phyloP scores from a whole-genome alignment of 2,797 vertebrate genomes.

The Vespertilio murinus region DNA sequence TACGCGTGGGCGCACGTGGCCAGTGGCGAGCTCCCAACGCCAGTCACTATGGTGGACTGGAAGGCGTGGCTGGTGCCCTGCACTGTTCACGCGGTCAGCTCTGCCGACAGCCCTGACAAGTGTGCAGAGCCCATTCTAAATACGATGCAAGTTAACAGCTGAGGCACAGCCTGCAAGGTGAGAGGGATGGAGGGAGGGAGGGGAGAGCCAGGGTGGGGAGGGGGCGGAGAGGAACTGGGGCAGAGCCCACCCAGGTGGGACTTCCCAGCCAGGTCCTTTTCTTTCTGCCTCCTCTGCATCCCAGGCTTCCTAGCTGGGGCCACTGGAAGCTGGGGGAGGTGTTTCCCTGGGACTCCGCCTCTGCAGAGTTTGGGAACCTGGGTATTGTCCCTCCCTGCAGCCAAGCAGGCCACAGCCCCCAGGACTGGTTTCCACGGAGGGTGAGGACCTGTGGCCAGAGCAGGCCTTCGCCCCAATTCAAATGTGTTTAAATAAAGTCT shows the following conservation, averaged over 20 bases:
- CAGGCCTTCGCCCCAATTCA: neutral
- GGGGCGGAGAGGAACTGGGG: accelerated
- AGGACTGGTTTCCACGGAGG: neutral
- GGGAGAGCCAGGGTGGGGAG: too few relatives aligned
- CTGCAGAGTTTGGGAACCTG: neutral
- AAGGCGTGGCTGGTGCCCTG: neutral
- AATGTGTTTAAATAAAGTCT: conserved; percentile 55
- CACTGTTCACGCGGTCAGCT: neutral
- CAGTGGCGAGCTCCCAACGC: neutral
- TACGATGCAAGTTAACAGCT: neutral
- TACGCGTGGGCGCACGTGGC: accelerated
- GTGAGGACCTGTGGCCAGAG: neutral
- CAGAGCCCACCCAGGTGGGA: neutral
- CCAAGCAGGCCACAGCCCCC: too few relatives aligned
- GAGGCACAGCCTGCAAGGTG: neutral
- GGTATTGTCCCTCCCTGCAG: neutral
- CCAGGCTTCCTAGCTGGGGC: neutral
- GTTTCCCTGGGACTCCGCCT: neutral
- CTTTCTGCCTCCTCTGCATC: neutral
- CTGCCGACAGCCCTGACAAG: neutral
- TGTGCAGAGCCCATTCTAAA: neutral
- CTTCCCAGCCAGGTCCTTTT: neutral
- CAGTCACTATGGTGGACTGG: neutral
- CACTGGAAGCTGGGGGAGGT: neutral
- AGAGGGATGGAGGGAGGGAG: neutral